A percentile compares a stretch with the other conserved stretches of the same genome.
Evolutionary conservation across 2,888 invertebrate species (phyloP).

Genomic region (Ormyrus pomaceus): DNA sequence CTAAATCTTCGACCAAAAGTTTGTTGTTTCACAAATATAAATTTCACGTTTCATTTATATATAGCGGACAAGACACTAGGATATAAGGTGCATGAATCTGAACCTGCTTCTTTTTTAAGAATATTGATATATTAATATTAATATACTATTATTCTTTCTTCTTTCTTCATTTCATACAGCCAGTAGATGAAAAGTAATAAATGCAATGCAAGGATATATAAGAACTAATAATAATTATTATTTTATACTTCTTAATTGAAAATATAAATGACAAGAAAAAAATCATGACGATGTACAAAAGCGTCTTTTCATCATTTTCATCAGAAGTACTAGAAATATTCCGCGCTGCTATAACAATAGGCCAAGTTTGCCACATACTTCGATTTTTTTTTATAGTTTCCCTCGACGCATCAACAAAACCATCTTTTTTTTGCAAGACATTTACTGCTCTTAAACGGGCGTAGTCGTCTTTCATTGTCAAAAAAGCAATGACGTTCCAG

Average conservation of each 20-base stretch:
- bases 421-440: constrained; percentile 58
- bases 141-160: too few species aligned
- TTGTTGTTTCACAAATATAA: constrained; percentile 41
- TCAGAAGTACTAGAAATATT: constrained; percentile 52
- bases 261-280: constrained; percentile 50
- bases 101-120: constrained; percentile 4
- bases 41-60: constrained; percentile 22
- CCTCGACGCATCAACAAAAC: constrained; percentile 58
- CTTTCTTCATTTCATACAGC: constrained; percentile 16
- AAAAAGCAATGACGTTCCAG: constrained; percentile 58
- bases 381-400: constrained; percentile 50
- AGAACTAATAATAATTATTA: constrained; percentile 49
- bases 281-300: constrained; percentile 42
- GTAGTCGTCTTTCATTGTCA: constrained; percentile 54
- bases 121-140: too few species aligned
- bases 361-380: constrained; percentile 54
- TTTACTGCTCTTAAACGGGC: constrained; percentile 58
- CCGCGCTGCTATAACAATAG: constrained; percentile 48
- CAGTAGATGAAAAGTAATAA: constrained; percentile 51
- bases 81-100: constrained; percentile 37
- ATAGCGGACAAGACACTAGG: constrained; percentile 49
- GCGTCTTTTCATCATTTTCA: constrained; percentile 41
- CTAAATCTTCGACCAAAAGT: constrained; percentile 54
- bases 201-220: constrained; percentile 47
- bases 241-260: constrained; percentile 41